Evolutionary conservation across 2,797 vertebrate genomes (phyloP), one percentile per base, ranked within the genome.

Genomic region (Salmo trutta): DNA sequence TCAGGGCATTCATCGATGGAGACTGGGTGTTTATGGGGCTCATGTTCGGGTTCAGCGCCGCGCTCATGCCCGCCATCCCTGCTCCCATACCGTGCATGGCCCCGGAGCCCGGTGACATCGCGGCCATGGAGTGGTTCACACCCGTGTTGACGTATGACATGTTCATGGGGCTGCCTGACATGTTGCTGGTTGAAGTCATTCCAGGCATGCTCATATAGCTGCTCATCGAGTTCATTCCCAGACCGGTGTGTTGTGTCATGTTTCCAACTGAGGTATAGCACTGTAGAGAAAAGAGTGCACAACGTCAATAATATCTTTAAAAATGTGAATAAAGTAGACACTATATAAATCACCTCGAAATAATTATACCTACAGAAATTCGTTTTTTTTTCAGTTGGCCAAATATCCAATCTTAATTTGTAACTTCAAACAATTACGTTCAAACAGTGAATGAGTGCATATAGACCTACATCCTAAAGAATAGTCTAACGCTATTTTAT

Each of bases 171-270:
- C 90, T 90, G 12, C 90, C 90, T 73, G 91, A 88, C 91, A 91
- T 94, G 90, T 78, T 95, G 88, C 88, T 93, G 0, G 92, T 73
- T 79, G 90, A 87, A 85, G 91, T 93, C 94, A 94, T 94, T 53
- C 93, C 94, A 0, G 95, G 93, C 93, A 96, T 95, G 87, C 90
- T 94, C 96, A 97, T 96, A 91, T 97, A 97, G 29, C 94, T 87
- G 89, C 95, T 94, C 94, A 97, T 94, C 74, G 94, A 91, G 88
- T 95, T 96, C 94, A 97, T 94, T 59, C 95, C 94, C 83, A 96
- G 90, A 81, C 95, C 94, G 0, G 94, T 83, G 73, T 94, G 21
- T 64, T 64, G 59, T 64, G 59, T 96, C 94, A 97, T 95, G 93
- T 94, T 95, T 85, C 93, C 94, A 75, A 95, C 95, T 0, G 95